Evolutionary conservation across 2,888 invertebrate species (phyloP).

Genomic region (Formica aserva): DNA sequence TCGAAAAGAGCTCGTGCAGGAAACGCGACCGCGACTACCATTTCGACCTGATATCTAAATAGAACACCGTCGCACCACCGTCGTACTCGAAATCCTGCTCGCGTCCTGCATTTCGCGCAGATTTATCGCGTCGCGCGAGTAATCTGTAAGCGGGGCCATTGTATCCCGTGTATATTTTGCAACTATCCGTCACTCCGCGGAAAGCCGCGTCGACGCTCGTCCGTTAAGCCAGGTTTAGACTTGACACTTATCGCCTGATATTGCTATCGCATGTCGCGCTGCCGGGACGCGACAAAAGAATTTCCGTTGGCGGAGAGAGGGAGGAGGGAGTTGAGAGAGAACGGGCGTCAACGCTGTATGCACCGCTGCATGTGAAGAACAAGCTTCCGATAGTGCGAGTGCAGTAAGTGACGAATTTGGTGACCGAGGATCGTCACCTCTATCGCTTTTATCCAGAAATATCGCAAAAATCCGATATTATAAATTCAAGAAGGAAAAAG

Average conservation of each 20-base stretch:
- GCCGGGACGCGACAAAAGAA: conserved; percentile 51
- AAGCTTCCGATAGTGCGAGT: conserved; percentile 32
- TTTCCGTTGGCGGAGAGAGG: conserved; percentile 19
- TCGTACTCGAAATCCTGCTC: conserved; percentile 31
- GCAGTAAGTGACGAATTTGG: conserved; percentile 35
- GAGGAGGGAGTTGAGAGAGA: too few species aligned
- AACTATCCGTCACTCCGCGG: conserved; percentile 50
- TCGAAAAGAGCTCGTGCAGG: background rate
- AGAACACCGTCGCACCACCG: background rate
- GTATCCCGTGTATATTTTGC: conserved; percentile 48
- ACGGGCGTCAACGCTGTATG: conserved; percentile 36
- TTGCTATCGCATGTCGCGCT: conserved; percentile 52
- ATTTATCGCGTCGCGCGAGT: conserved; percentile 49
- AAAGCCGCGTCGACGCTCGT: conserved; percentile 55
- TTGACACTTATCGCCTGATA: conserved; percentile 54
- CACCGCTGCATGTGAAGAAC: conserved; percentile 29
- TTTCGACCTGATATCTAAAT: conserved; percentile 23
- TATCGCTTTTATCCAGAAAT: background rate
- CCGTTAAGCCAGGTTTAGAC: conserved; percentile 53
- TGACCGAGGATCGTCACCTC: background rate
- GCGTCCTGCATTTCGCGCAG: conserved; percentile 31
- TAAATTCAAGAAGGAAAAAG: background rate
- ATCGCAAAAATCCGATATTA: background rate
- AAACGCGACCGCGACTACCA: conserved; percentile 10
- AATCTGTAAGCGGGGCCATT: conserved; percentile 50